These are phyloP conservation scores for Callospermophilus lateralis DNA, from an alignment of 2,113 vertebrate species.

Conservation along the genomic window DNA sequence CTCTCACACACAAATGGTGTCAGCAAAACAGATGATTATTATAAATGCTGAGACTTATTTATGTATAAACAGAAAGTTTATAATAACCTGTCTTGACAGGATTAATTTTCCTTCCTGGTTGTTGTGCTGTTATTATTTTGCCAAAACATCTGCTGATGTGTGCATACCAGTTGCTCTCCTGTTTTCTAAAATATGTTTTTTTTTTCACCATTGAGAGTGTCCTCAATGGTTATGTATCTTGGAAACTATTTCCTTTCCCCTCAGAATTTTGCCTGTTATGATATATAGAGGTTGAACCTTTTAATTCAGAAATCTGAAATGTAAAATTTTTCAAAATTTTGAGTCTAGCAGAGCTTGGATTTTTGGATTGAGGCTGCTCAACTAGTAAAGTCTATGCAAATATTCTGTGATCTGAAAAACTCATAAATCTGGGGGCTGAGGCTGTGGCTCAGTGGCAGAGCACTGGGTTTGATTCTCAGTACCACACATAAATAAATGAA, in stretches of 20 bases:
- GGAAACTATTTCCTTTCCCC: background rate
- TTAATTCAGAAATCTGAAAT: background rate
- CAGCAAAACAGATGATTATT: conserved; percentile 30
- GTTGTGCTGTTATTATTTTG: background rate
- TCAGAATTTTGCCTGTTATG: background rate
- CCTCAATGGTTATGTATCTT: background rate
- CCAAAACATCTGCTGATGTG: background rate
- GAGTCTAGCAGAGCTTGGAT: background rate
- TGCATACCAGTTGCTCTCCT: background rate
- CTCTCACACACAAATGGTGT: background rate
- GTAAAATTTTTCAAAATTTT: background rate
- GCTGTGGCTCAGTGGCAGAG: too few relatives aligned
- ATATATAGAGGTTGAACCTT: background rate
- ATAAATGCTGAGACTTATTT: conserved; percentile 53
- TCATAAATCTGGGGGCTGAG: background rate
- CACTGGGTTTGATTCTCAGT: too few relatives aligned
- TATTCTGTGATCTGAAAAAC: background rate
- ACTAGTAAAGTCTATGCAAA: background rate
- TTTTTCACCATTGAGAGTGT: background rate
- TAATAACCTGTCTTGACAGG: conserved; percentile 41
- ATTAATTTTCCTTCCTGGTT: conserved; percentile 19
- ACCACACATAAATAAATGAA: too few relatives aligned
- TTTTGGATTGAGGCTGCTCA: background rate
- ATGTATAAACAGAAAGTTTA: conserved; percentile 10
- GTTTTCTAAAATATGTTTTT: conserved; percentile 4